phyloP scores from a whole-genome alignment of 2,797 vertebrate genomes.

The Furcifer pardalis region DNA sequence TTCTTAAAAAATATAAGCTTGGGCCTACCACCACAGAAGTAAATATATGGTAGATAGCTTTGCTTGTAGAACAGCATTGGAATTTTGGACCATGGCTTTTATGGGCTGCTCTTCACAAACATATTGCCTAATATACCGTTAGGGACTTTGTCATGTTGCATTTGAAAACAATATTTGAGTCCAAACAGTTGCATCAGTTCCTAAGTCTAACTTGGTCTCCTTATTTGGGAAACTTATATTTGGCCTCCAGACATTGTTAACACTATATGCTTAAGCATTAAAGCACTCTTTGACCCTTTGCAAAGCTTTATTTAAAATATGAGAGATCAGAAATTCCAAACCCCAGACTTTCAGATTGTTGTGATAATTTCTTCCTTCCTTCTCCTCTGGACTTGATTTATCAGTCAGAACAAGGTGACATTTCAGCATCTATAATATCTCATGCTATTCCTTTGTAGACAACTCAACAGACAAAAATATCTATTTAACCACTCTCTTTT shows the following conservation, averaged over 20 bases:
- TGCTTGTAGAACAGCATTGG: slow-evolving; percentile 18
- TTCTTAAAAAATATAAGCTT: slow-evolving; percentile 16
- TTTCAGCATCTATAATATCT: neutral
- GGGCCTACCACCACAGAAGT: slow-evolving; percentile 8
- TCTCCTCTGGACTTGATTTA: slow-evolving; percentile 1
- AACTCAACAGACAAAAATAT: neutral
- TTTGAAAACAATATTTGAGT: slow-evolving; percentile 43
- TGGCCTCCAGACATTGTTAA: slow-evolving; percentile 37
- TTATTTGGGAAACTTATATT: slow-evolving; percentile 4
- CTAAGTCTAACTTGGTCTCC: slow-evolving; percentile 26
- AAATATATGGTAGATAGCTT: neutral
- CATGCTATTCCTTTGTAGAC: neutral
- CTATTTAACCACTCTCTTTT: neutral
- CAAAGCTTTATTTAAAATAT: slow-evolving; percentile 19
- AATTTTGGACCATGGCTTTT: neutral
- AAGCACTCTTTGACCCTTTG: neutral
- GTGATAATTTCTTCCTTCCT: neutral
- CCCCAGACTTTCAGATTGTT: slow-evolving; percentile 1
- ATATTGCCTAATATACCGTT: slow-evolving; percentile 9
- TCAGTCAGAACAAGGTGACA: neutral
- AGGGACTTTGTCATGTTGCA: slow-evolving; percentile 28
- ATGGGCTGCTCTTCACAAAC: slow-evolving; percentile 30
- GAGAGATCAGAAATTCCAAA: slow-evolving; percentile 20
- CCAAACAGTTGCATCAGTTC: slow-evolving; percentile 17
- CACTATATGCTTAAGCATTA: slow-evolving; percentile 24